A percentile compares a stretch with the other conserved stretches of the same genome.
These are phyloP conservation scores for Zaprionus inermis DNA, from an alignment of 1,140 invertebrate genomes.

Conservation along the genomic window DNA sequence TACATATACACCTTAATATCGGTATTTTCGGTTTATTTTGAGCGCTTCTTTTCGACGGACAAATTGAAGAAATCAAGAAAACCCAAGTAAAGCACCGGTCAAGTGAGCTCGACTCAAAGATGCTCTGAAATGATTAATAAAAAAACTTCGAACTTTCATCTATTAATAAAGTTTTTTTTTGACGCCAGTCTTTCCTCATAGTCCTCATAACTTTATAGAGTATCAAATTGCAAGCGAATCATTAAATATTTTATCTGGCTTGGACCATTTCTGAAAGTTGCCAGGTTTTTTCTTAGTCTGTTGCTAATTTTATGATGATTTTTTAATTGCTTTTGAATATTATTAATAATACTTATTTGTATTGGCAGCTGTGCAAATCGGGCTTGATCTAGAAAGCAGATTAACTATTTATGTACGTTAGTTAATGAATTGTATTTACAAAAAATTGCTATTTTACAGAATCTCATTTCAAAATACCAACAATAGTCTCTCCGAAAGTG, in stretches of 20 bases:
- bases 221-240: not conserved
- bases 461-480: not conserved
- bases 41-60: slow-evolving; percentile 21
- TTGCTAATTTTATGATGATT: not conserved
- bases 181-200: not conserved
- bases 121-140: not conserved
- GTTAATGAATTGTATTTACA: too few relatives aligned
- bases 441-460: not conserved
- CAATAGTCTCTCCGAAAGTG: not conserved
- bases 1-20: slow-evolving; percentile 2
- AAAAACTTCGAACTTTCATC: too few relatives aligned
- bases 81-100: slow-evolving; percentile 20
- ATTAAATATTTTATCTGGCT: too few relatives aligned
- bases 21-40: slow-evolving; percentile 21
- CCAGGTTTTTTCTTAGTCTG: not conserved
- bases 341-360: not conserved
- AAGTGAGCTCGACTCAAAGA: slow-evolving; percentile 10
- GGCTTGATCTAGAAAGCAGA: not conserved
- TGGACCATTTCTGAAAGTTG: not conserved
- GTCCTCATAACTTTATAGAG: not conserved
- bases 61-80: slow-evolving; percentile 14
- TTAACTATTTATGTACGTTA: not conserved
- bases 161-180: not conserved
- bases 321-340: not conserved
- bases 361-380: not conserved